Base-by-base conservation (phyloP, 1,140 invertebrate species). In the Drosophila lacteicornis region DNA sequence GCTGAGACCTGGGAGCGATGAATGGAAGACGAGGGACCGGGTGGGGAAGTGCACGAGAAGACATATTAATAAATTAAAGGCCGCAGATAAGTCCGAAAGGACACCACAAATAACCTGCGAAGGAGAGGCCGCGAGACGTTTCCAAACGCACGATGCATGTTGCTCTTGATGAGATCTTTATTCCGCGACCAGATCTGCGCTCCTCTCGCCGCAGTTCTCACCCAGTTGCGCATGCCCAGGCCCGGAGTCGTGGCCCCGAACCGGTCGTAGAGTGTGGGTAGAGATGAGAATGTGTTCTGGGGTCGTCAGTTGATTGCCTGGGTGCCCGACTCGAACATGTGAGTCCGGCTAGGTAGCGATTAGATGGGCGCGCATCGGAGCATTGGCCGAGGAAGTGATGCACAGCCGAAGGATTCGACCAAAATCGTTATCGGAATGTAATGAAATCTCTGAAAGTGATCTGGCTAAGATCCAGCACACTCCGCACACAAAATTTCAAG, bases 1-100 rank as follows among this genome's bases (percentile, higher is more conserved):
- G 40, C 49, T 40, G 50, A 53, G 55, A 19, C 19, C 15, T 40
- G 30, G 22, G 11, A 25, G 33, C 61, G 59, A 38, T 8, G 30
- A n/a, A 7, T 12, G 27, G 17, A 4, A 22, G 47, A 9, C 33
- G 45, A 45, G 47, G 57, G 46, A 36, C 45, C 59, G 70, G 80
- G 85, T 81, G 79, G 81, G 40, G 75, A 66, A 76, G 79, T 74
- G 79, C 79, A 66, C 82, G 82, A 79, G 82, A 82, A 36, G 9
- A 36, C 33, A 90, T 82, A 90, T 90, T 90, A 90, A 88, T 90
- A 90, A 90, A 90, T 90, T 90, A 90, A 90, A 90, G 86, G 81
- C 85, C 70, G 60, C 70, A 90, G 85, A 88, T 88, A 90, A 65
- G 73, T 83, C 73, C 82, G 70, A 83, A 75, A 79, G 81, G 73